phyloP scores from a whole-genome alignment of 2,797 vertebrate species.

The Malacoctenus gilli region DNA sequence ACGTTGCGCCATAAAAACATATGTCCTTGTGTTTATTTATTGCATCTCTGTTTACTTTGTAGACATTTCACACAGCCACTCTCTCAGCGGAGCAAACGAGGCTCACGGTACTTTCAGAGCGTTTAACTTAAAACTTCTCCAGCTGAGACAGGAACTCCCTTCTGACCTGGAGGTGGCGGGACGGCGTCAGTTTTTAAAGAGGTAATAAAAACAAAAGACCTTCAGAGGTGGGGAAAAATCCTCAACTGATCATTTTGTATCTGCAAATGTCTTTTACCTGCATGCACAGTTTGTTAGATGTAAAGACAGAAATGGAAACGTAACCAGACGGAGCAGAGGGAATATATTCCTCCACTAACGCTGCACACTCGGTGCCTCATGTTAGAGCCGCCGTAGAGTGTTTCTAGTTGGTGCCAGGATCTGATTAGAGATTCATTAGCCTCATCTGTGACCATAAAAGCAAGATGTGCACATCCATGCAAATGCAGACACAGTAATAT shows the following conservation, averaged over 20 bases:
- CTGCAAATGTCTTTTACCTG: no score
- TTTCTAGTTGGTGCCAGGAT: slow-evolving; percentile 37
- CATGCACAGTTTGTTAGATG: not conserved
- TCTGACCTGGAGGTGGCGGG: no score
- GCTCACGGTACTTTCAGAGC: slow-evolving; percentile 37
- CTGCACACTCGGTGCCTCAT: slow-evolving; percentile 25
- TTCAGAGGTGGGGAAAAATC: no score
- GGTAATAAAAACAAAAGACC: no score
- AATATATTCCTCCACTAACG: slow-evolving; percentile 8
- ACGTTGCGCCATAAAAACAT: not conserved
- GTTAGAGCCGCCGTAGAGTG: slow-evolving; percentile 17
- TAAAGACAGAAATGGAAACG: not conserved
- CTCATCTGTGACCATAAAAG: slow-evolving; percentile 35
- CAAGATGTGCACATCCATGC: slow-evolving; percentile 29
- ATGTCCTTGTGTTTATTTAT: slow-evolving; percentile 13
- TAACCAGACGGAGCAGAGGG: slow-evolving; percentile 3
- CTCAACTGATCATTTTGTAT: not conserved
- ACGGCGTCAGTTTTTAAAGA: no score
- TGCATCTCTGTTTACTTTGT: no score
- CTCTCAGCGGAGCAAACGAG: slow-evolving; percentile 22
- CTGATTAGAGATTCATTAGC: slow-evolving; percentile 46
- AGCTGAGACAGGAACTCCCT: no score
- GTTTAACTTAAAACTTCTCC: slow-evolving; percentile 37
- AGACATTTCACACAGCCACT: not conserved
- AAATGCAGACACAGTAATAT: slow-evolving; percentile 8